A percentile compares a stretch with the other conserved stretches of the same genome.
Conservation (phyloP, 2,113 vertebrate species). For the Megalops atlanticus region DNA sequence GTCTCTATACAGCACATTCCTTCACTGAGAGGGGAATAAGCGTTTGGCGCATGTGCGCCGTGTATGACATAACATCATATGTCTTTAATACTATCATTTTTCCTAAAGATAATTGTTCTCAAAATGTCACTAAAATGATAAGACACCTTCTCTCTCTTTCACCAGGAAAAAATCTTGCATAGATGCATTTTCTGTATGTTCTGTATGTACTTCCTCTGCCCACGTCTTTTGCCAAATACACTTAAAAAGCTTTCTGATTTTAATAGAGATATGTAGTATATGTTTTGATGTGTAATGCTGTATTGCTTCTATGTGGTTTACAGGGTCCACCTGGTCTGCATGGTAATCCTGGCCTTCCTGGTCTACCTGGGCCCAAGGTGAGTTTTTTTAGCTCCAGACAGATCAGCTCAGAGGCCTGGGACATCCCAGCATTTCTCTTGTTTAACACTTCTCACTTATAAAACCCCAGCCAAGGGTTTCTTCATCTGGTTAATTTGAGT, state of each 20-base stretch:
- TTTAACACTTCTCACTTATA: neutral
- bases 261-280: neutral
- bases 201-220: neutral
- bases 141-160: no score
- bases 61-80: constrained; percentile 1
- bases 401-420: neutral
- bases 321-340: constrained; percentile 88
- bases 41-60: constrained; percentile 14
- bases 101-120: neutral
- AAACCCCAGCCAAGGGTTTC: neutral
- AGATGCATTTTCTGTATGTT: neutral
- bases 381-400: constrained; percentile 47
- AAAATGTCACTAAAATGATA: no score
- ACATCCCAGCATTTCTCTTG: neutral
- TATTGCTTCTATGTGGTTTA: constrained; percentile 10
- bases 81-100: neutral
- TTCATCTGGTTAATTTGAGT: no score
- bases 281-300: neutral
- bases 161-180: no score
- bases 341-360: constrained; percentile 88
- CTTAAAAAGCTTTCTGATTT: neutral
- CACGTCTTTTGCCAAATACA: neutral
- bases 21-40: constrained; percentile 11
- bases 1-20: constrained; percentile 33
- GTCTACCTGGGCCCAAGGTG: constrained; percentile 89